Percentiles rank a stretch among this genome's conserved stretches.
These are phyloP conservation scores for Micromesistius poutassou DNA, from an alignment of 2,797 vertebrate species.

Conservation along the genomic window DNA sequence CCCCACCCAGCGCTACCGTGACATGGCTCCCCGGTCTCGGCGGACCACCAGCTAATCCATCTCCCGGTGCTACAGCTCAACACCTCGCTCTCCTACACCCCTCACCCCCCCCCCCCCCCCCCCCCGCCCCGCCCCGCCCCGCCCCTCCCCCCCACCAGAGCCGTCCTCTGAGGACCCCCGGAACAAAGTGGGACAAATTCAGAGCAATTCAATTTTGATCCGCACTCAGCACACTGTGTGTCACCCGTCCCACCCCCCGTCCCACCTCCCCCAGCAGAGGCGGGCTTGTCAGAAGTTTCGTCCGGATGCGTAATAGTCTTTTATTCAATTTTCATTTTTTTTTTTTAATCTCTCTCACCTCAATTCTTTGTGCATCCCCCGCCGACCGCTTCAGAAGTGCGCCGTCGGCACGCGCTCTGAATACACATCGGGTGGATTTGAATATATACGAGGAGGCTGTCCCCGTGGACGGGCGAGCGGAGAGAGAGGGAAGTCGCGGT, in stretches of 20 bases:
- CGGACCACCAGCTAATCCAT: conserved; percentile 51
- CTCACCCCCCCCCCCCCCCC: conserved; percentile 30
- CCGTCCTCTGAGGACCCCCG: conserved; percentile 26
- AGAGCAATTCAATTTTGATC: conserved; percentile 5
- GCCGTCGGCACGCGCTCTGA: no score
- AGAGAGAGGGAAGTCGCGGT: neutral
- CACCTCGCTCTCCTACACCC: conserved; percentile 16
- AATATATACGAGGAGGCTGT: no score
- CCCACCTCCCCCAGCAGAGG: neutral
- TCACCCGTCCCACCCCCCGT: neutral
- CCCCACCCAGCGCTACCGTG: no score
- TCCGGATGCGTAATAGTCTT: conserved; percentile 49
- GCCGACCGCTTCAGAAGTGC: neutral
- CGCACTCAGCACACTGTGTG: conserved; percentile 8
- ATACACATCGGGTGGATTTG: no score
- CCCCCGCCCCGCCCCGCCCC: conserved; percentile 18
- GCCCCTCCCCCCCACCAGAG: conserved; percentile 33
- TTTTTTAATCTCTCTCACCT: neutral
- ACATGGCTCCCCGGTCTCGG: no score
- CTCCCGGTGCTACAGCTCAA: conserved; percentile 21
- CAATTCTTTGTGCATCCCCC: neutral
- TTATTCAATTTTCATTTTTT: conserved; percentile 17
- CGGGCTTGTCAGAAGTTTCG: conserved; percentile 36
- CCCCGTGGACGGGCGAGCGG: no score
- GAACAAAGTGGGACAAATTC: conserved; percentile 56